These are phyloP conservation scores for Porites lobata DNA, from an alignment of 92 coral and sea anemone genomes.

Conservation along the genomic window DNA sequence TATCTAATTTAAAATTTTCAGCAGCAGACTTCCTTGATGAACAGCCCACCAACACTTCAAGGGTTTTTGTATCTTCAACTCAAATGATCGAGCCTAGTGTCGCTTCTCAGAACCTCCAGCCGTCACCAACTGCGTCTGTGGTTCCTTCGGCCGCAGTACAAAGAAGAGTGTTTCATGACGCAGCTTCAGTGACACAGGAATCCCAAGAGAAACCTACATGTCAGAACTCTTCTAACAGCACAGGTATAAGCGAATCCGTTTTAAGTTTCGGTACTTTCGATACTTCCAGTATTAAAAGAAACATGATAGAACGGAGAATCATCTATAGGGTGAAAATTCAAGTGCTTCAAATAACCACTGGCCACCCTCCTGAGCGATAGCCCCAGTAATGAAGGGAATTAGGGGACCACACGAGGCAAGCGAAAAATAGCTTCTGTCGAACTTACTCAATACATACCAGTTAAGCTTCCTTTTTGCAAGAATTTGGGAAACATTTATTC, in stretches of 20 bases:
- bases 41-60: neutral
- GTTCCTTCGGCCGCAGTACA: neutral
- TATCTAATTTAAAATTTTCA: neutral
- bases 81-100: neutral
- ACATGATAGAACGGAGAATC: too few relatives aligned
- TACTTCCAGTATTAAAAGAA: too few relatives aligned
- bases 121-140: slow-evolving; percentile 5
- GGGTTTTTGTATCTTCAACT: neutral
- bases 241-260: slow-evolving; percentile 4
- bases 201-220: neutral
- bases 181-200: neutral
- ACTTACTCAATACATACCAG: too few relatives aligned
- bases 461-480: too few relatives aligned
- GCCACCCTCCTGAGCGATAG: too few relatives aligned
- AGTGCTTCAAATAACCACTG: too few relatives aligned
- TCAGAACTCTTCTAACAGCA: neutral
- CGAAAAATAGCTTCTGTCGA: too few relatives aligned
- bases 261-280: neutral
- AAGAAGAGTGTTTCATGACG: neutral
- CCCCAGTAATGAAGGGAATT: too few relatives aligned
- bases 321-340: too few relatives aligned
- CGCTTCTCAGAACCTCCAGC: neutral
- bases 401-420: too few relatives aligned
- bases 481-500: too few relatives aligned
- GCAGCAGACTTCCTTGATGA: neutral